Evolutionary conservation across 2,797 vertebrate species (phyloP), one percentile per base, ranked within the genome.

Genomic region (Erethizon dorsatum): DNA sequence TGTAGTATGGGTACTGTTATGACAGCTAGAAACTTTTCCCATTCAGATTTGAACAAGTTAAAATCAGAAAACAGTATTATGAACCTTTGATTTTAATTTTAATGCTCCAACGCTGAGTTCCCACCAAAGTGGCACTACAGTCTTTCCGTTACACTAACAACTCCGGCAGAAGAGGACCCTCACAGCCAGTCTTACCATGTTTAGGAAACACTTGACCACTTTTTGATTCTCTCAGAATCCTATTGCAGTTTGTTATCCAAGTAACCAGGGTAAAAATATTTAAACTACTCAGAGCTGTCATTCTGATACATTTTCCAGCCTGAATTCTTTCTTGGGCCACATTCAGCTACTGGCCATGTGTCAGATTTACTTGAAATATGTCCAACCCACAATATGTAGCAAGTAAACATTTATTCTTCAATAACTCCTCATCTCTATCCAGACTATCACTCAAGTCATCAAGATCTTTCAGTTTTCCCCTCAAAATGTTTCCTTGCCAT

Each of bases 331-430:
- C 91, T 90, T 75, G 83, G 82, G 41, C 41, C 52, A 31, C 52
- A 77, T 33, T 87, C 71, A 83, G 50, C 63, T 90, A 95, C 89
- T 90, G 7, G 33, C 69, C 33, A 87, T 52, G 37, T 83, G 50
- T 94, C 56, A 67, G 50, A 90, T 87, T 92, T 78, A 83, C 52
- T 67, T 77, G 56, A 97, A 95, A 59, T 79, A 92, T 28, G 91
- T 83, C 41, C 77, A 96, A 75, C 87, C 54, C 41, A 84, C 22
- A 83, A 69, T 28, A 85, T 86, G 84, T 57, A 86, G 75, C 86
- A 94, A 88, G 45, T 80, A 88, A 96, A 96, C 52, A 96, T 90
- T 94, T 92, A 95, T 22, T 94, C 41, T 92, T 90, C 33, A 90
- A n/a, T 84, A 92, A 96, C 73, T 94, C 67, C 50, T 96, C 50